phyloP scores from a whole-genome alignment of 2,113 vertebrate species.

The Rhinolophus sinicus region DNA sequence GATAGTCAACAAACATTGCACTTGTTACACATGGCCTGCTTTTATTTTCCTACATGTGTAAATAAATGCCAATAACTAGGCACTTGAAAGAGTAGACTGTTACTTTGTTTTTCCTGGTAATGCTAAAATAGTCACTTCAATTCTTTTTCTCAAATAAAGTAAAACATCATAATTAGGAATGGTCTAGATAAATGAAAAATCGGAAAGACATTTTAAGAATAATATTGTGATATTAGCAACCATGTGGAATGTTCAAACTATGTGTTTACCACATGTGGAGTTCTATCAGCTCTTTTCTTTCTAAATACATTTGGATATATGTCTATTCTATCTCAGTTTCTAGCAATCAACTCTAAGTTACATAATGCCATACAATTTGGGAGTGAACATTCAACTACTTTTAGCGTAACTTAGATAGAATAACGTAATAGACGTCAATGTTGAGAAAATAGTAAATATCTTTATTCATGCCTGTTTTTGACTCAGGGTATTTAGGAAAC shows the following conservation, averaged over 20 bases:
- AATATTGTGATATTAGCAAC: background rate
- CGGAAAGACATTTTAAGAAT: background rate
- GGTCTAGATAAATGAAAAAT: conserved; percentile 6
- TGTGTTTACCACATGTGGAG: background rate
- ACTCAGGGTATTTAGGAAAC: background rate
- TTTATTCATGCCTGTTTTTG: background rate
- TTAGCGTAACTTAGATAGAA: background rate
- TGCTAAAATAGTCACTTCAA: background rate
- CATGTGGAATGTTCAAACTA: background rate
- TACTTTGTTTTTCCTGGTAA: background rate
- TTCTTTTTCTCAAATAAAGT: background rate
- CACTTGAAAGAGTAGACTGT: background rate
- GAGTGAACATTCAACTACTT: background rate
- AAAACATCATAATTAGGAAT: background rate
- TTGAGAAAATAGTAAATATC: background rate
- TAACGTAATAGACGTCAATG: background rate
- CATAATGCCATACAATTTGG: background rate
- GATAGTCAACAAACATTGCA: background rate
- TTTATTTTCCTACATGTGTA: background rate
- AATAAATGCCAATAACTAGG: background rate
- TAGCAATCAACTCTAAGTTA: background rate
- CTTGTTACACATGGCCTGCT: background rate
- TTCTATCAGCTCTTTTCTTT: background rate
- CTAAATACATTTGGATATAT: background rate
- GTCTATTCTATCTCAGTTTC: background rate